These are phyloP conservation scores for Lampris megalopsis DNA, from an alignment of 2,113 vertebrate genomes.

Conservation along the genomic window DNA sequence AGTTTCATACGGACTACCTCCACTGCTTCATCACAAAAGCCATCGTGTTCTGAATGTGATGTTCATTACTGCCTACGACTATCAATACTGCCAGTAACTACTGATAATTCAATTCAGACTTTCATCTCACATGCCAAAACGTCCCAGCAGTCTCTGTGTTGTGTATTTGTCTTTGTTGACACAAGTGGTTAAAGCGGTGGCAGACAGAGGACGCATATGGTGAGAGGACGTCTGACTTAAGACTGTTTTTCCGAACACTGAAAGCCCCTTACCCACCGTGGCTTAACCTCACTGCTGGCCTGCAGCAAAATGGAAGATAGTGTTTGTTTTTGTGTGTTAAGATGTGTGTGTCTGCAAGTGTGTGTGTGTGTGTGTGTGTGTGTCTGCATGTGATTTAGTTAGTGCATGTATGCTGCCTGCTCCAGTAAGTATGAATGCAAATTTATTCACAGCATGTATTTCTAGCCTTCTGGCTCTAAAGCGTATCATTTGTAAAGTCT, in stretches of 20 bases:
- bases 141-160: neutral
- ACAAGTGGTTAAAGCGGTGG: slow-evolving; percentile 10
- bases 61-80: slow-evolving; percentile 1
- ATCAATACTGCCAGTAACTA: slow-evolving; percentile 11
- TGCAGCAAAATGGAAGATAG: slow-evolving; percentile 33
- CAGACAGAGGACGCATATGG: slow-evolving; percentile 11
- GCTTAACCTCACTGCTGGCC: slow-evolving; percentile 12
- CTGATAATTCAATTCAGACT: slow-evolving; percentile 20
- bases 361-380: slow-evolving; percentile 12
- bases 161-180: slow-evolving; percentile 27
- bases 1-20: too few species aligned
- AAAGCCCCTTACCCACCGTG: slow-evolving; percentile 18
- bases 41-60: neutral
- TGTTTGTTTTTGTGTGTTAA: neutral
- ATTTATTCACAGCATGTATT: slow-evolving; percentile 51
- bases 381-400: slow-evolving; percentile 13
- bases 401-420: slow-evolving; percentile 29
- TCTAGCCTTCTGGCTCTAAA: slow-evolving; percentile 39
- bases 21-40: too few species aligned
- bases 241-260: slow-evolving; percentile 6
- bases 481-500: slow-evolving; percentile 4
- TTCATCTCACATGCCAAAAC: neutral
- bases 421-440: slow-evolving; percentile 42
- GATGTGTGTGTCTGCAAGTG: slow-evolving; percentile 9
- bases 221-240: slow-evolving; percentile 25